Conservation (phyloP, 1,140 invertebrate genomes). For the Pollicipes pollicipes region DNA sequence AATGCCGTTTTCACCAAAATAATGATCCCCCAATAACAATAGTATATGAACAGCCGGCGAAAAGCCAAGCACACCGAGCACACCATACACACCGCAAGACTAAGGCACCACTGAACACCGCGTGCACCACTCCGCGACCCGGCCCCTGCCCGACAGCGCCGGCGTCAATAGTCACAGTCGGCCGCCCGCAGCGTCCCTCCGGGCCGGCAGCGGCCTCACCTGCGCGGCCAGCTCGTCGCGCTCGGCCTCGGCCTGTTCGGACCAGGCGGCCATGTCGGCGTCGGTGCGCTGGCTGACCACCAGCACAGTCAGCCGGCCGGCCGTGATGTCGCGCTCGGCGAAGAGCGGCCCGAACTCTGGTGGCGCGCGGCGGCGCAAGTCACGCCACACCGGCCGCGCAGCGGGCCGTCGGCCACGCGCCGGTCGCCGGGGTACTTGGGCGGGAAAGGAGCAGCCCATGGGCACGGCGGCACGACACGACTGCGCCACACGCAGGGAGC, state of each 20-base stretch:
- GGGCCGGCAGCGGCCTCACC: conserved; percentile 11
- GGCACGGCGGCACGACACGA: neutral
- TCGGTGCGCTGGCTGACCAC: conserved; percentile 35
- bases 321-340: conserved; percentile 31
- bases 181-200: no score
- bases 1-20: no score
- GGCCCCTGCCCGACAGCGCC: neutral
- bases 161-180: neutral
- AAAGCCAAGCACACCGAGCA: neutral
- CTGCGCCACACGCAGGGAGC: neutral
- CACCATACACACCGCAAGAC: neutral
- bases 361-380: neutral
- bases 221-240: conserved; percentile 39
- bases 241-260: conserved; percentile 45
- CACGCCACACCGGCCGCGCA: neutral
- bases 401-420: no score
- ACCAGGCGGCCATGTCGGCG: conserved; percentile 42
- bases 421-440: no score
- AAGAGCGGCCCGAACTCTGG: conserved; percentile 44
- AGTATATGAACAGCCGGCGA: neutral
- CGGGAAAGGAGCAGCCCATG: no score
- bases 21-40: no score
- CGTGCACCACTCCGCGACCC: neutral
- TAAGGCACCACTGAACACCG: neutral
- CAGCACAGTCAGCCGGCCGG: conserved; percentile 40